Evolutionary conservation across 2,797 vertebrate genomes (phyloP).

Genomic region (Liasis olivaceus): DNA sequence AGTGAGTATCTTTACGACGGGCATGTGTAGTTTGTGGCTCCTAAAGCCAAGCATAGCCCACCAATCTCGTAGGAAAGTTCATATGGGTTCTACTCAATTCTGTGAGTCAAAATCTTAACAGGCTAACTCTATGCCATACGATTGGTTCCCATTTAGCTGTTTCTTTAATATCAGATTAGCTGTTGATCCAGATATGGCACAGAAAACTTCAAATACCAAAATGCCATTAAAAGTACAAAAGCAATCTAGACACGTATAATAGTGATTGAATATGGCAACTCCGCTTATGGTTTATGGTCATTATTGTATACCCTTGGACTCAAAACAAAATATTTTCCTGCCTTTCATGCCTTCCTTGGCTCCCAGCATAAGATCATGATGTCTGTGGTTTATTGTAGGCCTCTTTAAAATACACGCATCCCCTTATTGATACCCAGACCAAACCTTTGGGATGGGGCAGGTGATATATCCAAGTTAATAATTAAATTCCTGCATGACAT

Average conservation of each 20-base stretch:
- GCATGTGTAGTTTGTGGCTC: not conserved
- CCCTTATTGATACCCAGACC: not conserved
- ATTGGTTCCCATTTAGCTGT: not conserved
- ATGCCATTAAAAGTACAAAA: not conserved
- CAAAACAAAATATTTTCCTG: not conserved
- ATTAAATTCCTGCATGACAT: constrained; percentile 26
- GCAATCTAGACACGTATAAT: not conserved
- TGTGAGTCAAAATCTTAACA: not conserved
- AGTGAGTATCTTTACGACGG: not conserved
- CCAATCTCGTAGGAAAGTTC: not conserved
- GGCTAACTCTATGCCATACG: not conserved
- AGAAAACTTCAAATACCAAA: not conserved
- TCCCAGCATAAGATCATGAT: not conserved
- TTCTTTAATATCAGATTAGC: not conserved
- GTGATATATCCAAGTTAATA: constrained; percentile 25
- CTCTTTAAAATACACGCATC: not conserved
- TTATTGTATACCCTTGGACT: not conserved
- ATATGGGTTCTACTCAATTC: not conserved
- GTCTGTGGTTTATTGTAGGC: not conserved
- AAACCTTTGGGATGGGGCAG: not conserved
- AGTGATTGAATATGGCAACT: not conserved
- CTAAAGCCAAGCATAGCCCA: not conserved
- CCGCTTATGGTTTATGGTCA: not conserved
- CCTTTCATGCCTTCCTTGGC: not conserved
- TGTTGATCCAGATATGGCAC: not conserved